Conservation (phyloP, 2,113 vertebrate species). For the Toxotes chatareus region DNA sequence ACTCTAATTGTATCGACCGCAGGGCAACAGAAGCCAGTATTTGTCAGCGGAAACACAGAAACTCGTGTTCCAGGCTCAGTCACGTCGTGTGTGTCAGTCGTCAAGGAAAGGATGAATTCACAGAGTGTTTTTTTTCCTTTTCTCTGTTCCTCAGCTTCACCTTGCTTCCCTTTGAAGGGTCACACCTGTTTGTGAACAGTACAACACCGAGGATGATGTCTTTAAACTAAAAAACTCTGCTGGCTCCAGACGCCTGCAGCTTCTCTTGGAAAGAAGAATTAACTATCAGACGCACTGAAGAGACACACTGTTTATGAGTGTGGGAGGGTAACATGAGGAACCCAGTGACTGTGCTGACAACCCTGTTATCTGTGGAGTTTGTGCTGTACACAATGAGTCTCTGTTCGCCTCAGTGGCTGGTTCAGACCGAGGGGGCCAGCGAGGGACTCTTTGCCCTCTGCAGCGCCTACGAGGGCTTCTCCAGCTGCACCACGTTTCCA, state of each 20-base stretch:
- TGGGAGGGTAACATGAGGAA: conserved; percentile 51
- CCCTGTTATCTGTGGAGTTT: conserved; percentile 70
- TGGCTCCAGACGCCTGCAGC: not conserved
- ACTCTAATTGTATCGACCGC: not conserved
- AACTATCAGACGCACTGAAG: not conserved
- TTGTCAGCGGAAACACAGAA: not conserved
- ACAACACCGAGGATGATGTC: not conserved
- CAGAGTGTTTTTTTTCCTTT: not conserved
- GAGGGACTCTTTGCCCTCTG: conserved; percentile 60
- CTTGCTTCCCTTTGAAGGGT: not conserved
- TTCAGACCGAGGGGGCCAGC: conserved; percentile 29
- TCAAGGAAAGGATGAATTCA: not conserved
- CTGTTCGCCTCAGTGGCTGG: conserved; percentile 60
- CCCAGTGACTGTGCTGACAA: conserved; percentile 50
- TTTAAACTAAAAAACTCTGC: not conserved
- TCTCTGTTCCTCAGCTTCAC: not conserved
- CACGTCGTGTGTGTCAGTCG: not conserved
- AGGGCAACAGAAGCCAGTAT: not conserved
- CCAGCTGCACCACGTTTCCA: conserved; percentile 53
- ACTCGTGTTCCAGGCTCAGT: not conserved
- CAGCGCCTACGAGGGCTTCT: conserved; percentile 33
- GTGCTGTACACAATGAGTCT: conserved; percentile 64
- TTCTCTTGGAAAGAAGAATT: not conserved
- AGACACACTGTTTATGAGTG: conserved; percentile 7
- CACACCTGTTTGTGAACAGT: not conserved